phyloP scores from a whole-genome alignment of 2,888 invertebrate genomes.

The Dioctria rufipes region DNA sequence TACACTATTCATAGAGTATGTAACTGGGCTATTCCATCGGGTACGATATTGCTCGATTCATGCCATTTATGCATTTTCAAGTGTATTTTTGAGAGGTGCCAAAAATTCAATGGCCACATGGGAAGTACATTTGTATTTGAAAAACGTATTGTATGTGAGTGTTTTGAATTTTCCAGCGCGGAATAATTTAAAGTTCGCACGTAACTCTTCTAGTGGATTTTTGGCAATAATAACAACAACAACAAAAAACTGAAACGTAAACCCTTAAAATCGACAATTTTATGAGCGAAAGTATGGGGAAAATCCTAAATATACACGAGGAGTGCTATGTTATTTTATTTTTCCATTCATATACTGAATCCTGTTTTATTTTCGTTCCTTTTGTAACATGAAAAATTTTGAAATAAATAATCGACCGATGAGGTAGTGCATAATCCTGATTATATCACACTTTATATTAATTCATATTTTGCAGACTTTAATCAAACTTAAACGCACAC shows the following conservation, averaged over 20 bases:
- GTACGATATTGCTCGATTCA: constrained; percentile 34
- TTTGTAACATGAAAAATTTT: constrained; percentile 29
- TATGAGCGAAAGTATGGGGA: constrained; percentile 11
- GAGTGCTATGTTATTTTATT: constrained; percentile 7
- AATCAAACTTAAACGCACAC: too few relatives aligned
- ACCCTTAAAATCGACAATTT: background rate
- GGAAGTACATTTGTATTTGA: constrained; percentile 48
- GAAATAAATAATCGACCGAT: constrained; percentile 25
- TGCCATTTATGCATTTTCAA: constrained; percentile 48
- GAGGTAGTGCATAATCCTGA: too few relatives aligned
- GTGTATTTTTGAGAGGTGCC: constrained; percentile 52
- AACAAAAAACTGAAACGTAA: background rate
- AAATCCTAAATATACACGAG: constrained; percentile 21
- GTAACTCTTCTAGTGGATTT: background rate
- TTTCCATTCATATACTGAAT: background rate
- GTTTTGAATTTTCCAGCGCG: constrained; percentile 11
- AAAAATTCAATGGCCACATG: constrained; percentile 39
- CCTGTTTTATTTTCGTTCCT: constrained; percentile 24
- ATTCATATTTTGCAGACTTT: too few relatives aligned
- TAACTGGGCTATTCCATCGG: constrained; percentile 33
- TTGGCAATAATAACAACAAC: background rate
- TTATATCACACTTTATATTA: too few relatives aligned
- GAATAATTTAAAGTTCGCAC: background rate
- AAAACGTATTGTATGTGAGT: constrained; percentile 41
- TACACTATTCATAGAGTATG: background rate